Base-by-base conservation (phyloP, 1,140 invertebrate genomes). In the Drosophila persimilis region DNA sequence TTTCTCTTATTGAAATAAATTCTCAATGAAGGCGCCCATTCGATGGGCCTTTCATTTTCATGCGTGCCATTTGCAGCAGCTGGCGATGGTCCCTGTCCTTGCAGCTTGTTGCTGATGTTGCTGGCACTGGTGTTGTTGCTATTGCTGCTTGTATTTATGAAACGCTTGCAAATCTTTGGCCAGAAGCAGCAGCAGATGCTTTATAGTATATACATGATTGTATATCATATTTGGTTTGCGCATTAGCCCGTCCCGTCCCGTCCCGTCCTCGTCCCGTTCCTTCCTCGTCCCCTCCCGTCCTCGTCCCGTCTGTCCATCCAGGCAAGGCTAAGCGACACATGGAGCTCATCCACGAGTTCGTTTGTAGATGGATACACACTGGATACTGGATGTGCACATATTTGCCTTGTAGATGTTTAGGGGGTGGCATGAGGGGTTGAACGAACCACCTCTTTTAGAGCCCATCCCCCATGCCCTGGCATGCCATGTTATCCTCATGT, bases 31-130 rank as follows among this genome's bases (percentile, higher is more conserved):
- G 74, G 83, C 77, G 81, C 73, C 81, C 83, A 86, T 88, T 88
- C 81, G 83, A 88, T 88, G 81, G 81, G 81, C 81, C 81, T 86
- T 86, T 86, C 77, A 86, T 81, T 88, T 86, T 86, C 81, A 86
- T 86, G 83, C 77, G 81, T 86, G 80, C 80, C 81, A 86, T 86
- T 86, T 86, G 81, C 81, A 88, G 83, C 81, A 88, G 81, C 81
- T 78, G 80, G 69, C 70, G 53, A 50, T 50, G 54, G 52, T 26
- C 24, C 24, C 55, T 45, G 71, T 64, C 74, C 66, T 80, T 84
- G 80, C 81, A 86, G 80, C 80, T 86, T 84, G 80, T 84, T 84
- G 80, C 80, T 85, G 64, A 53, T 62, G 53, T 22, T 47, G 67
- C 41, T 70, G 57, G 24, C 48, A 56, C 54, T 73, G 47, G 24